phyloP scores from a whole-genome alignment of 2,888 invertebrate genomes.

The Agrotis clavis region DNA sequence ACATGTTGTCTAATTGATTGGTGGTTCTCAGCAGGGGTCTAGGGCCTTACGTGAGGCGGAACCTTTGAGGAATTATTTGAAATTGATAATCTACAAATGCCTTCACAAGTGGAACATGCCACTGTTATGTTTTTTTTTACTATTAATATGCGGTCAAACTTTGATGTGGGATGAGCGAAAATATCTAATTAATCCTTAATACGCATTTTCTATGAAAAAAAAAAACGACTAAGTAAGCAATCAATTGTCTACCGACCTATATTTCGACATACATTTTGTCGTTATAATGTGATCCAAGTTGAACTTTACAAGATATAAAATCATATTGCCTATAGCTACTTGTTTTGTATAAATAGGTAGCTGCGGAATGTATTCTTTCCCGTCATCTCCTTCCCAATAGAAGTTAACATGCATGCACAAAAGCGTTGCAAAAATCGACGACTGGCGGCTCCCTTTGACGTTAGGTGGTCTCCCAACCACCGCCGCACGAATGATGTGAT shows the following conservation, averaged over 20 bases:
- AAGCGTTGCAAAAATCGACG: slow-evolving; percentile 87
- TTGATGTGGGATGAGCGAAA: slow-evolving; percentile 58
- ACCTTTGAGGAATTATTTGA: slow-evolving; percentile 89
- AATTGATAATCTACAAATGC: slow-evolving; percentile 90
- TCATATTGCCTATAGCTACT: not conserved
- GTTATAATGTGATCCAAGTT: not conserved
- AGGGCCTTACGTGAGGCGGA: slow-evolving; percentile 85
- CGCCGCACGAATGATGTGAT: slow-evolving; percentile 84
- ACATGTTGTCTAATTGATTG: slow-evolving; percentile 91
- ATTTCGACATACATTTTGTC: not conserved
- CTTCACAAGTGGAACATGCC: slow-evolving; percentile 88
- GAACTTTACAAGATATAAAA: not conserved
- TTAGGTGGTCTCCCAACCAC: slow-evolving; percentile 86
- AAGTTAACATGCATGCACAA: slow-evolving; percentile 79
- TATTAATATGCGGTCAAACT: slow-evolving; percentile 74
- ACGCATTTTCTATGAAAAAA: slow-evolving; percentile 12
- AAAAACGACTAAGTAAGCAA: not conserved
- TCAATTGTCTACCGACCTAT: not conserved
- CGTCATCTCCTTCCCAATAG: slow-evolving; percentile 79
- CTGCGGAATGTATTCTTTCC: slow-evolving; percentile 42
- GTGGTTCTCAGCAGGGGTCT: slow-evolving; percentile 89
- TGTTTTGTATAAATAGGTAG: slow-evolving; percentile 28
- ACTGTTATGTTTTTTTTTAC: slow-evolving; percentile 85
- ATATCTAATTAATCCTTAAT: slow-evolving; percentile 47
- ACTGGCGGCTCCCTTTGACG: slow-evolving; percentile 87